Conservation (phyloP, 2,888 invertebrate species). For the Ophion ellenae region DNA sequence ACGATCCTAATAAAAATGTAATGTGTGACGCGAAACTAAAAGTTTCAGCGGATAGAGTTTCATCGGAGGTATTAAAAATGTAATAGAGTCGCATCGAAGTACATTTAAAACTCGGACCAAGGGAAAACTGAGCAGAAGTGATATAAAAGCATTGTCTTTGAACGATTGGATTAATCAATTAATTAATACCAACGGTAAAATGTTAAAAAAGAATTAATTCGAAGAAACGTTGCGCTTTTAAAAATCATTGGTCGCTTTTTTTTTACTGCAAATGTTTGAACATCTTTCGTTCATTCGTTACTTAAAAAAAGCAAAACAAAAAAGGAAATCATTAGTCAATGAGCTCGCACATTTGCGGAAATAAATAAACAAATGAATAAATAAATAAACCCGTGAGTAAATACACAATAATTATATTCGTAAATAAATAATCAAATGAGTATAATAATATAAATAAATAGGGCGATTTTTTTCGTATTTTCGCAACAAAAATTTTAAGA, state of each 20-base stretch:
- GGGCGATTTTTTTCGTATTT: too few relatives aligned
- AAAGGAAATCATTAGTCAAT: too few relatives aligned
- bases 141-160: neutral
- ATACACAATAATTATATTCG: too few relatives aligned
- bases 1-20: slow-evolving; percentile 29
- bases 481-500: too few relatives aligned
- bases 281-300: neutral
- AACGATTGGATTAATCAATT: neutral
- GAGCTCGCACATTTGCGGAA: neutral
- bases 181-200: neutral
- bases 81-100: slow-evolving; percentile 25
- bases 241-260: neutral
- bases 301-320: neutral
- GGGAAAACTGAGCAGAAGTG: neutral
- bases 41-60: slow-evolving; percentile 11
- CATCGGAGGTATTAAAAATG: slow-evolving; percentile 33
- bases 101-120: neutral
- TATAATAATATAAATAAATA: too few relatives aligned
- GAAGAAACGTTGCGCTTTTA: too few relatives aligned
- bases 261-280: neutral
- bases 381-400: too few relatives aligned
- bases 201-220: too few relatives aligned
- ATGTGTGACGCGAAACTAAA: neutral
- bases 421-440: too few relatives aligned
- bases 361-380: neutral